Conservation (phyloP, 1,140 invertebrate genomes). For the Hirudo medicinalis region DNA sequence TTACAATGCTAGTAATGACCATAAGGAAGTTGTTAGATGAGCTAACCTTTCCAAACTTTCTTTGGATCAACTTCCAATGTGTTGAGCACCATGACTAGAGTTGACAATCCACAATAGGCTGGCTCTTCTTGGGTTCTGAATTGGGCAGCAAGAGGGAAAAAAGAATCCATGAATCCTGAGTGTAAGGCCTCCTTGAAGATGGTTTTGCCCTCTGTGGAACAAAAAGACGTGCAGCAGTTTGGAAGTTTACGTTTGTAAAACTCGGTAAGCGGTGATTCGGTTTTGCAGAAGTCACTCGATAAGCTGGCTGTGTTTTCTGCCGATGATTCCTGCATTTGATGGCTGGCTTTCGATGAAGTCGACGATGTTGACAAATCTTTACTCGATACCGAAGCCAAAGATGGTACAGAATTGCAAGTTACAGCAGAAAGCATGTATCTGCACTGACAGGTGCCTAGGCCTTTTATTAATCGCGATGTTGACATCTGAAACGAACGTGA, state of each 20-base stretch:
- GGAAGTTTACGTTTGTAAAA: slow-evolving; percentile 37
- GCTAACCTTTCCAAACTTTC: slow-evolving; percentile 34
- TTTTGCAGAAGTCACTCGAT: too few relatives aligned
- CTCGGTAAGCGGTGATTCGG: slow-evolving; percentile 21
- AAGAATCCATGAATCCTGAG: slow-evolving; percentile 33
- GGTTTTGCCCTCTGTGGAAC: slow-evolving; percentile 33
- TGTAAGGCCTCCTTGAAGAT: slow-evolving; percentile 35
- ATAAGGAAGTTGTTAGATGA: background rate
- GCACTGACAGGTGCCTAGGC: too few relatives aligned
- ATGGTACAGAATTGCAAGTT: too few relatives aligned
- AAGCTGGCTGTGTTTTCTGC: too few relatives aligned
- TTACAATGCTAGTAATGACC: background rate
- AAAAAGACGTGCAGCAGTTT: slow-evolving; percentile 34
- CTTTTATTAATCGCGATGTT: too few relatives aligned
- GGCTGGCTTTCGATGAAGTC: too few relatives aligned
- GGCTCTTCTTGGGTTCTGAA: slow-evolving; percentile 41
- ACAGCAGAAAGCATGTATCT: too few relatives aligned
- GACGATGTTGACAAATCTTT: too few relatives aligned
- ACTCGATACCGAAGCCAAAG: too few relatives aligned
- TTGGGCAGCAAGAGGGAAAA: slow-evolving; percentile 37
- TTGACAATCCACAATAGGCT: slow-evolving; percentile 39
- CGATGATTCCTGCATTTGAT: too few relatives aligned
- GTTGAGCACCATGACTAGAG: slow-evolving; percentile 39
- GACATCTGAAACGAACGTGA: too few relatives aligned
- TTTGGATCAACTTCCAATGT: slow-evolving; percentile 39